Percentiles rank a stretch among this genome's conserved stretches.
Conservation (phyloP, 1,140 invertebrate species). For the Pogonomyrmex californicus region DNA sequence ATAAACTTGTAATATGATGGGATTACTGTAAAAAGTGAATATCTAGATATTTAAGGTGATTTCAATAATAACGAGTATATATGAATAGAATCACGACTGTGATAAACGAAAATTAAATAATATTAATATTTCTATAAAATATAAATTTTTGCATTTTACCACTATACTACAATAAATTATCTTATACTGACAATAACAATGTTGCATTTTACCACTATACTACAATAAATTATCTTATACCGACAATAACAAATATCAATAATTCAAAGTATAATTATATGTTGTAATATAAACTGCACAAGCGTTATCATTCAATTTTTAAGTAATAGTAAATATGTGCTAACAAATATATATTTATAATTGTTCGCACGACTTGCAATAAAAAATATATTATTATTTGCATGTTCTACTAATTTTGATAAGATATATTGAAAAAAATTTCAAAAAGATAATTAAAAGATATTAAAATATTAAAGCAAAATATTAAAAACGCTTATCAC, state of each 20-base stretch:
- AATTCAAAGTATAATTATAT: slow-evolving; percentile 11
- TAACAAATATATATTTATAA: slow-evolving; percentile 18
- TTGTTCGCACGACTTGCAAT: slow-evolving; percentile 10
- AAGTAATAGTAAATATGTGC: background rate
- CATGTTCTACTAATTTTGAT: slow-evolving; percentile 7
- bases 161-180: slow-evolving; percentile 10
- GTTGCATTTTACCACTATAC: background rate
- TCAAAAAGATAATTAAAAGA: background rate
- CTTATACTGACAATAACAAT: no score
- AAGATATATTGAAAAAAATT: slow-evolving; percentile 15
- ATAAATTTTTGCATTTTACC: slow-evolving; percentile 3
- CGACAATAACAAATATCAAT: slow-evolving; percentile 7
- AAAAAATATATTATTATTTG: background rate
- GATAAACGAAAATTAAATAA: slow-evolving; percentile 67
- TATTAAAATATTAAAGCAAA: background rate
- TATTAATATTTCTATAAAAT: slow-evolving; percentile 53
- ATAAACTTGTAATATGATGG: slow-evolving; percentile 31
- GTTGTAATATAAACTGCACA: background rate
- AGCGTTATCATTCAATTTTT: background rate
- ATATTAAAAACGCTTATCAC: background rate
- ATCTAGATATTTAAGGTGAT: slow-evolving; percentile 49
- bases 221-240: slow-evolving; percentile 17
- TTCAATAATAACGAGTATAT: slow-evolving; percentile 56
- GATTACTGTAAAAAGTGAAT: slow-evolving; percentile 40
- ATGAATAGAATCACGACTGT: slow-evolving; percentile 70